A percentile compares a stretch with the other conserved stretches of the same genome.
Evolutionary conservation across 1,140 invertebrate species (phyloP).

Genomic region (Calycopis cecrops): DNA sequence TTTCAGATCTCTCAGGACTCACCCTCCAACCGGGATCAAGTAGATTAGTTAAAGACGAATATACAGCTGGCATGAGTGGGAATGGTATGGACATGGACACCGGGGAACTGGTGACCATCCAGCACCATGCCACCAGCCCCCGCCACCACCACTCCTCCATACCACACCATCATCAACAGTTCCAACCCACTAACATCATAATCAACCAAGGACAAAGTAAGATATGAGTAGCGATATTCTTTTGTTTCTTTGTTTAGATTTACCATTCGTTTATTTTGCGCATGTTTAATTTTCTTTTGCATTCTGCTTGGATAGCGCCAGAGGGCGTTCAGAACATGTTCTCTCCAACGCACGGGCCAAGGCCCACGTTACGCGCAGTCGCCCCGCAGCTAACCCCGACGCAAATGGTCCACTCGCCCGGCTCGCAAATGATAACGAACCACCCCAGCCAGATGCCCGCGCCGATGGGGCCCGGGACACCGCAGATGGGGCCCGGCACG

Average conservation of each 20-base stretch:
- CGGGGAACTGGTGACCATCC: slow-evolving; percentile 84
- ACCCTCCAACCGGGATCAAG: slow-evolving; percentile 87
- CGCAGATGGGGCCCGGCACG: slow-evolving; percentile 38
- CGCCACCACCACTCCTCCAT: slow-evolving; percentile 63
- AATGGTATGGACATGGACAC: slow-evolving; percentile 85
- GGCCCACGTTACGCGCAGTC: slow-evolving; percentile 47
- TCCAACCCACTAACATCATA: slow-evolving; percentile 61
- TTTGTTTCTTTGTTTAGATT: slow-evolving; percentile 26
- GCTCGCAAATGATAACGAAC: slow-evolving; percentile 45
- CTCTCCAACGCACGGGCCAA: slow-evolving; percentile 55
- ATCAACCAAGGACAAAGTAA: slow-evolving; percentile 68
- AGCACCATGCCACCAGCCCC: slow-evolving; percentile 85
- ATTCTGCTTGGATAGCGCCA: slow-evolving; percentile 56
- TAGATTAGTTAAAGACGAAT: slow-evolving; percentile 87
- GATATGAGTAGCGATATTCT: slow-evolving; percentile 23
- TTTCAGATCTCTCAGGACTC: slow-evolving; percentile 89
- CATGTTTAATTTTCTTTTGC: slow-evolving; percentile 65
- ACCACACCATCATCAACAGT: slow-evolving; percentile 65
- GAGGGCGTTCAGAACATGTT: slow-evolving; percentile 68
- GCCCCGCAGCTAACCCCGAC: slow-evolving; percentile 33
- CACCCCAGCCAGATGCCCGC: slow-evolving; percentile 38
- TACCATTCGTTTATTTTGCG: slow-evolving; percentile 45
- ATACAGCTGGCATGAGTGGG: slow-evolving; percentile 82
- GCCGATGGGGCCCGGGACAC: slow-evolving; percentile 37
- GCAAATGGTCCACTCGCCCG: slow-evolving; percentile 49